Percentiles rank a stretch among this genome's conserved stretches.
phyloP scores from a whole-genome alignment of 1,140 invertebrate species.

The Euwallacea similis region DNA sequence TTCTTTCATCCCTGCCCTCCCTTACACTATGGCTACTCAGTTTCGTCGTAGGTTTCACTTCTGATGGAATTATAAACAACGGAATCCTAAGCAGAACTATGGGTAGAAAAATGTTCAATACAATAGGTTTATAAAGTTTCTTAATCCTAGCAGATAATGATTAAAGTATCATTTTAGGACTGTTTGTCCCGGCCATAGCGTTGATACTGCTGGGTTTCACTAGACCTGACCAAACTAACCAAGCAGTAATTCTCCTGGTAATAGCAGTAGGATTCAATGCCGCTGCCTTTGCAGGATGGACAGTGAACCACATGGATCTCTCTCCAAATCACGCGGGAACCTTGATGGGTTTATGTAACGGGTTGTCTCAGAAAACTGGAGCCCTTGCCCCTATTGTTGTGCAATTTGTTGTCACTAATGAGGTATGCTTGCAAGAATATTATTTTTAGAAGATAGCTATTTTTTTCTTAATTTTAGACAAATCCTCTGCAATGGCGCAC shows the following conservation, averaged over 20 bases:
- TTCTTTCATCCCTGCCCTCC: conserved; percentile 81
- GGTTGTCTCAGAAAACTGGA: conserved; percentile 68
- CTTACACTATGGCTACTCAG: conserved; percentile 69
- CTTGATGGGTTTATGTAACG: conserved; percentile 78
- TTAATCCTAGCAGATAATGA: neutral
- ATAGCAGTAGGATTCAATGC: conserved; percentile 75
- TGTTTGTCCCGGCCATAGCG: conserved; percentile 61
- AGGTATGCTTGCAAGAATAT: conserved; percentile 46
- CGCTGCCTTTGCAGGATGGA: conserved; percentile 69
- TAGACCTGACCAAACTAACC: conserved; percentile 54
- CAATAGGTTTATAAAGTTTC: conserved; percentile 57
- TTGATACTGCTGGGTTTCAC: conserved; percentile 65
- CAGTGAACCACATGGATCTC: conserved; percentile 71
- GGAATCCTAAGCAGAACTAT: conserved; percentile 52
- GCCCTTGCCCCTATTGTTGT: conserved; percentile 70
- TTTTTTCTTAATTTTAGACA: conserved; percentile 17
- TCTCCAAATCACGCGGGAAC: conserved; percentile 72
- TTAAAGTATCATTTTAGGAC: conserved; percentile 52
- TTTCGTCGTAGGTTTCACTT: conserved; percentile 64
- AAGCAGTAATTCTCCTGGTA: conserved; percentile 64
- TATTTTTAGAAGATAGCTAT: neutral
- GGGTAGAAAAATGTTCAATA: conserved; percentile 67
- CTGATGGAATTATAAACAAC: conserved; percentile 64
- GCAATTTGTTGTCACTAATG: conserved; percentile 61
- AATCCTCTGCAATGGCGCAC: conserved; percentile 34